A percentile compares a stretch with the other conserved stretches of the same genome.
Conservation (phyloP, 2,888 invertebrate species). For the Gymnosoma rotundatum region DNA sequence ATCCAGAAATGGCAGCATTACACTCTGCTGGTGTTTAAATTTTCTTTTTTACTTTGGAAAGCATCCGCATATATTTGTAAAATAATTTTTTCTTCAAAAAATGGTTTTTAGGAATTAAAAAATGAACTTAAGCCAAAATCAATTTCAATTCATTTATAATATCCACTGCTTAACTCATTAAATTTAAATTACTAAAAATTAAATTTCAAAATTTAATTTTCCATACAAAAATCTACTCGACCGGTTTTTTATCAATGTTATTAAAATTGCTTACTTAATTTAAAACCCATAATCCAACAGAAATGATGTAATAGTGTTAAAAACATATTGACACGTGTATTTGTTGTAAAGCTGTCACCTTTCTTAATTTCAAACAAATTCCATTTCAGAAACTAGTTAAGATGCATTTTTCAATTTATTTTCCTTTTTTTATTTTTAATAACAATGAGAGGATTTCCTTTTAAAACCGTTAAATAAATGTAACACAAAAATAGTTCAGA, state of each 20-base stretch:
- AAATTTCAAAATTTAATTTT: neutral
- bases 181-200: too few relatives aligned
- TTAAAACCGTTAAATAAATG: slow-evolving; percentile 62
- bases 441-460: slow-evolving; percentile 65
- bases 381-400: slow-evolving; percentile 12
- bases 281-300: slow-evolving; percentile 46
- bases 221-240: neutral
- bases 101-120: too few relatives aligned
- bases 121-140: too few relatives aligned
- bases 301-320: slow-evolving; percentile 31
- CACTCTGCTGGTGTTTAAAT: too few relatives aligned
- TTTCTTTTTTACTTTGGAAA: too few relatives aligned
- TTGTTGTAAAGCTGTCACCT: slow-evolving; percentile 29
- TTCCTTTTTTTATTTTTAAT: neutral
- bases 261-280: slow-evolving; percentile 13
- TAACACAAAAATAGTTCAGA: slow-evolving; percentile 46
- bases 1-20: too few relatives aligned
- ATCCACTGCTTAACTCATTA: too few relatives aligned
- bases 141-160: too few relatives aligned
- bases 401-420: slow-evolving; percentile 50
- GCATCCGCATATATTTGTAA: too few relatives aligned
- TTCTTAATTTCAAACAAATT: slow-evolving; percentile 48
- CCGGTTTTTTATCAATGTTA: neutral
- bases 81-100: too few relatives aligned
- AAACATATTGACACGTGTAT: slow-evolving; percentile 39